Conservation (phyloP, 2,113 vertebrate species). For the Pomatostomus ruficeps region DNA sequence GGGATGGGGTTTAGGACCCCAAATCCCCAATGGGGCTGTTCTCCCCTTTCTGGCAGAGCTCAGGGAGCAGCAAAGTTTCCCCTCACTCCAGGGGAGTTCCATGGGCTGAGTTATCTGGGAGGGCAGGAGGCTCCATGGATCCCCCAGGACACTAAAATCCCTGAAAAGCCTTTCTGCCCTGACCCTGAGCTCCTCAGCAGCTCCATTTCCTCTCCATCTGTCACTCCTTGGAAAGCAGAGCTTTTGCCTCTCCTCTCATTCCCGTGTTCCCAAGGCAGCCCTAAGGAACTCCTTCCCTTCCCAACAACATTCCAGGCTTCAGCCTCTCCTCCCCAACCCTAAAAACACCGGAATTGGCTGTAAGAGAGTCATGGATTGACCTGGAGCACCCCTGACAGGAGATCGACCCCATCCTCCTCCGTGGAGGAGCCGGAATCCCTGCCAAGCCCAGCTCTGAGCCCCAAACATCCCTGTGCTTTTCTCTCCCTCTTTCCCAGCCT, state of each 20-base stretch:
- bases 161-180: neutral
- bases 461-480: neutral
- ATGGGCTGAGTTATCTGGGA: neutral
- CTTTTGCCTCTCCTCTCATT: neutral
- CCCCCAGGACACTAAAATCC: neutral
- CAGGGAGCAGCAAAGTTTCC: neutral
- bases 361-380: neutral
- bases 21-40: neutral
- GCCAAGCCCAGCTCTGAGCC: neutral
- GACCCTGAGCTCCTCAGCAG: neutral
- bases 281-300: neutral
- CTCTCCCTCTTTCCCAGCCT: neutral
- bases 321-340: neutral
- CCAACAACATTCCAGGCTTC: neutral
- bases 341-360: neutral
- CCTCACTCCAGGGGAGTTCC: neutral
- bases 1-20: neutral
- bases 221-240: neutral
- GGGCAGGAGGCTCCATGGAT: neutral
- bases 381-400: neutral
- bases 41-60: neutral
- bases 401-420: accelerated
- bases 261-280: neutral
- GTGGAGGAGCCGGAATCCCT: neutral
- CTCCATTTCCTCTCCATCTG: slow-evolving; percentile 22